phyloP scores from a whole-genome alignment of 2,888 invertebrate genomes.

The Amiota communis region DNA sequence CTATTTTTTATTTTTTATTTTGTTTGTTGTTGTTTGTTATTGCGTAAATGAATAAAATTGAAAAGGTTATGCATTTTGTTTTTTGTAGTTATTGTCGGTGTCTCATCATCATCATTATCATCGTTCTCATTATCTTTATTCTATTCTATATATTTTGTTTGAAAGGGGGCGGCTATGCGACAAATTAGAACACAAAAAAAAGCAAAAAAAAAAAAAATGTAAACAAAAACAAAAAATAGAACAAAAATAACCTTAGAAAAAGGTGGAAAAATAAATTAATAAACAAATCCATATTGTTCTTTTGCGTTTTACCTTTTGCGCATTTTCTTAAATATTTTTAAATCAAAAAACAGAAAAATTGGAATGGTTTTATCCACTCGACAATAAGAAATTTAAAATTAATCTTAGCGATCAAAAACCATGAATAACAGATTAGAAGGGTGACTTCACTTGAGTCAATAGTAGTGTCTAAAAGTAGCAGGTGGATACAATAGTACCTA shows the following conservation, averaged over 20 bases:
- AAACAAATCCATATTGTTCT: too few relatives aligned
- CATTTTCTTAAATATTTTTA: too few relatives aligned
- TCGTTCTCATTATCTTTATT: background rate
- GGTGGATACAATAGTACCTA: too few relatives aligned
- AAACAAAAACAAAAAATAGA: background rate
- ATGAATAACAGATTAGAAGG: too few relatives aligned
- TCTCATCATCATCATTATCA: background rate
- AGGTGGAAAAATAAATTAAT: background rate
- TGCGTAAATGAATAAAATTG: conserved; percentile 10
- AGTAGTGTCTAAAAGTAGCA: too few relatives aligned
- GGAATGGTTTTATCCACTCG: background rate
- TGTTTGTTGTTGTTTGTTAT: background rate
- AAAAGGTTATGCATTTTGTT: conserved; percentile 2
- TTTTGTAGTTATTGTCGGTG: background rate
- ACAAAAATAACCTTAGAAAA: background rate
- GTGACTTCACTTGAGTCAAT: too few relatives aligned
- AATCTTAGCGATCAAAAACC: too few relatives aligned
- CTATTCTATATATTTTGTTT: background rate
- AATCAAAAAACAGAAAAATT: background rate
- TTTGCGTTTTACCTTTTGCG: too few relatives aligned
- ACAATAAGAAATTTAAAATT: background rate
- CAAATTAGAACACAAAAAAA: background rate
- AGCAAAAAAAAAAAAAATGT: background rate
- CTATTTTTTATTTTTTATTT: too few relatives aligned
- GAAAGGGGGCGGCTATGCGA: background rate